phyloP scores from a whole-genome alignment of 2,888 invertebrate species.

The Caenorhabditis parvicauda region DNA sequence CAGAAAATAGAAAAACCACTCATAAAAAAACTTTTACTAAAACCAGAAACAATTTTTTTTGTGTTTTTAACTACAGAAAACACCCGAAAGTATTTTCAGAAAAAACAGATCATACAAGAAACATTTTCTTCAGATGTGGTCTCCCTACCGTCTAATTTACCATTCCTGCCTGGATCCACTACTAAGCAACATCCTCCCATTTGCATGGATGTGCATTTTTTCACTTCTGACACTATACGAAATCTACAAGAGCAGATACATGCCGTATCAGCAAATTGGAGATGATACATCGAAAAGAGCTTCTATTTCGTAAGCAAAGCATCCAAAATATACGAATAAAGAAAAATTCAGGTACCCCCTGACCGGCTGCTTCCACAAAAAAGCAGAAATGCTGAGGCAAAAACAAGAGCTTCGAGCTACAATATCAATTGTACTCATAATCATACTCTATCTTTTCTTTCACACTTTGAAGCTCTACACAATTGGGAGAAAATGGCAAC shows the following conservation, averaged over 20 bases:
- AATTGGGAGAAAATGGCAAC: slow-evolving; percentile 58
- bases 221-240: slow-evolving; percentile 56
- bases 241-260: slow-evolving; percentile 53
- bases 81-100: slow-evolving; percentile 10
- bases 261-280: slow-evolving; percentile 39
- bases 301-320: no score
- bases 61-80: no score
- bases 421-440: slow-evolving; percentile 57
- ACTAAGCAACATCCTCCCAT: slow-evolving; percentile 55
- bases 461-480: slow-evolving; percentile 56
- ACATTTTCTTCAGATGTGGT: slow-evolving; percentile 42
- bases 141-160: slow-evolving; percentile 58
- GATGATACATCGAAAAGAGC: no score
- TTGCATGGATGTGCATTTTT: slow-evolving; percentile 56
- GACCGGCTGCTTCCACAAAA: slow-evolving; percentile 38
- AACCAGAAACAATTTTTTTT: no score
- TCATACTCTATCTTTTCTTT: slow-evolving; percentile 57
- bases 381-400: slow-evolving; percentile 49
- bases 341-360: slow-evolving; percentile 36
- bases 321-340: slow-evolving; percentile 19
- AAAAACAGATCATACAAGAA: slow-evolving; percentile 1
- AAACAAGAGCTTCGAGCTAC: slow-evolving; percentile 54
- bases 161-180: slow-evolving; percentile 59
- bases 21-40: no score
- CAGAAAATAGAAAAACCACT: no score